phyloP scores from a whole-genome alignment of 2,888 invertebrate species.

The Pollenia labialis region DNA sequence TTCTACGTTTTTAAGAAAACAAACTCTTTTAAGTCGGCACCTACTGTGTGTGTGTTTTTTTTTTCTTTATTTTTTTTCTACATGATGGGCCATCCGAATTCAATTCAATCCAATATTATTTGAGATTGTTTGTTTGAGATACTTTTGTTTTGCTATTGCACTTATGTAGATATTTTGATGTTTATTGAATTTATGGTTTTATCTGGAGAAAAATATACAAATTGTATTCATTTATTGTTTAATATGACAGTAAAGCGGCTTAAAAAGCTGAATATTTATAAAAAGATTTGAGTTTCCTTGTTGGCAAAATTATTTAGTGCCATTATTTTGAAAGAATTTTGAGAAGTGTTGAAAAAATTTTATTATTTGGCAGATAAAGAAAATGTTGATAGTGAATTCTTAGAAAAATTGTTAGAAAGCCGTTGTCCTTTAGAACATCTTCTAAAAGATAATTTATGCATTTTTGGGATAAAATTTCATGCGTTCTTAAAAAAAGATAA shows the following conservation, averaged over 20 bases:
- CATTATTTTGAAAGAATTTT: neutral
- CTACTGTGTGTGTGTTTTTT: neutral
- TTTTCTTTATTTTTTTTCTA: neutral
- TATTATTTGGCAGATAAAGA: neutral
- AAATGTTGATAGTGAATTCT: neutral
- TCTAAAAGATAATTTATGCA: no score
- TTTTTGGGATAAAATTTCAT: no score
- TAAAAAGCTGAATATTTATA: neutral
- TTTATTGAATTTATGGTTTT: constrained; percentile 69
- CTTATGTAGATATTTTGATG: constrained; percentile 59
- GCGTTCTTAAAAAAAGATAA: no score
- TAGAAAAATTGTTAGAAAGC: neutral
- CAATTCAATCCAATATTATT: constrained; percentile 59
- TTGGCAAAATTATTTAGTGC: neutral
- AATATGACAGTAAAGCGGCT: constrained; percentile 38
- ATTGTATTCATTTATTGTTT: constrained; percentile 67
- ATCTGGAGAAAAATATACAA: constrained; percentile 61
- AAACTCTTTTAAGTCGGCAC: constrained; percentile 28
- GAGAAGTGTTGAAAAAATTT: constrained; percentile 10
- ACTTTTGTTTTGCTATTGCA: constrained; percentile 32
- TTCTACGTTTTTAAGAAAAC: neutral
- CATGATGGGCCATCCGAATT: constrained; percentile 46
- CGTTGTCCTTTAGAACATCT: neutral
- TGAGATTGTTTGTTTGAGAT: constrained; percentile 46
- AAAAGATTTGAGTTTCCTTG: neutral